Evolutionary conservation across 2,888 invertebrate genomes (phyloP).

Genomic region (Drosophila stalkeri): DNA sequence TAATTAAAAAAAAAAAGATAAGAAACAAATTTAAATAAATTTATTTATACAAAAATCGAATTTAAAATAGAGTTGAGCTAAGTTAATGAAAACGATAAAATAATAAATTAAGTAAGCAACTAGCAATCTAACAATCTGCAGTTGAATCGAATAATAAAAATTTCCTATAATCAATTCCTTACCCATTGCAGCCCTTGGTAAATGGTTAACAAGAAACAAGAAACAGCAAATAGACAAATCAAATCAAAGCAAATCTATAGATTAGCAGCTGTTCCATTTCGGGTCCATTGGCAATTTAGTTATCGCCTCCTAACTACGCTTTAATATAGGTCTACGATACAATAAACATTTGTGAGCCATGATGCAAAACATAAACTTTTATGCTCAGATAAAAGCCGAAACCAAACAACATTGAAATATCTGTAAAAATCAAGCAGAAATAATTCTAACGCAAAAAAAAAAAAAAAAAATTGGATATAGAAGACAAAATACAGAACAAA

Average conservation of each 20-base stretch:
- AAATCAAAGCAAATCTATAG: conserved; percentile 67
- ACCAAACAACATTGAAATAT: conserved; percentile 39
- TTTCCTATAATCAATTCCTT: background rate
- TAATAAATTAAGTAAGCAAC: no score
- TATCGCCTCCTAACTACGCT: conserved; percentile 70
- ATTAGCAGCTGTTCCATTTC: conserved; percentile 65
- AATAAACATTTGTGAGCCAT: conserved; percentile 65
- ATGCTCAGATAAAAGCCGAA: conserved; percentile 69
- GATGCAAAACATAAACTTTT: conserved; percentile 73
- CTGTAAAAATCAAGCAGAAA: conserved; percentile 63
- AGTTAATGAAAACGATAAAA: background rate
- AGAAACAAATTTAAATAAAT: no score
- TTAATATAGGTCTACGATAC: conserved; percentile 68
- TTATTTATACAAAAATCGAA: background rate
- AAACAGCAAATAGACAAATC: conserved; percentile 59
- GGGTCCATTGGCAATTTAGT: conserved; percentile 37
- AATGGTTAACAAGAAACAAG: conserved; percentile 12
- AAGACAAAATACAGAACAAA: conserved; percentile 54
- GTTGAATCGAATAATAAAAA: no score
- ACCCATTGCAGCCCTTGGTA: background rate
- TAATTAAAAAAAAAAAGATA: background rate
- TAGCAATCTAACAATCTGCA: no score
- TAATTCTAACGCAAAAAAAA: conserved; percentile 3
- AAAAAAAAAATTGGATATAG: background rate
- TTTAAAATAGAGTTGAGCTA: background rate